Evolutionary conservation across 1,140 invertebrate genomes (phyloP).

Genomic region (Drosophila tropicalis): DNA sequence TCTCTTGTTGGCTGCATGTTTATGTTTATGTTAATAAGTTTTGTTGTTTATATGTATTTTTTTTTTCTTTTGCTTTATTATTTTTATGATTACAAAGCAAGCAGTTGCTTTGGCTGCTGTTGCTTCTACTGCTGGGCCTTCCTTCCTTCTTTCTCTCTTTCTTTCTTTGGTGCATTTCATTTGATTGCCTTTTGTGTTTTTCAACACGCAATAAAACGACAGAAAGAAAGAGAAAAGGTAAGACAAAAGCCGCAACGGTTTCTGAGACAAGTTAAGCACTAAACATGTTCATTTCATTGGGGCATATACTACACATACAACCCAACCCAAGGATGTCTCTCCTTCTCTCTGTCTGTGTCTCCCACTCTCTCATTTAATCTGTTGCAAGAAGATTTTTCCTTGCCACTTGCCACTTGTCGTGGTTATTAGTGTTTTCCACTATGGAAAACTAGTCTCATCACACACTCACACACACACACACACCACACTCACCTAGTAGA

Average conservation of each 20-base stretch:
- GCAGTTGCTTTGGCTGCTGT: conserved; percentile 11
- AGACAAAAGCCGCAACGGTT: conserved; percentile 34
- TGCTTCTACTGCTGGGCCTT: conserved; percentile 16
- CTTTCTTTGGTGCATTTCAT: conserved; percentile 58
- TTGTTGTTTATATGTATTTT: conserved; percentile 65
- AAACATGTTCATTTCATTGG: no score
- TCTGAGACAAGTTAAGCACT: conserved; percentile 29
- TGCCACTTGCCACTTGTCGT: conserved; percentile 41
- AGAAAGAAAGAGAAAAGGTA: conserved; percentile 29
- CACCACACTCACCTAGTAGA: conserved; percentile 23
- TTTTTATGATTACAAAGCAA: conserved; percentile 46
- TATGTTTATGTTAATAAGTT: conserved; percentile 78
- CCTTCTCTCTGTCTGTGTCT: not conserved
- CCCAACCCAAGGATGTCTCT: conserved; percentile 40
- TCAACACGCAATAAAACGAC: conserved; percentile 47
- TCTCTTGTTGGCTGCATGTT: conserved; percentile 55
- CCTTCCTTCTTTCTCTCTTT: conserved; percentile 63
- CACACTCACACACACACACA: not conserved
- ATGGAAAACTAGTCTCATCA: conserved; percentile 57
- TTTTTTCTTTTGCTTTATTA: conserved; percentile 23
- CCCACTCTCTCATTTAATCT: conserved; percentile 14
- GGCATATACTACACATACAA: no score
- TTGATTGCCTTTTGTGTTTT: conserved; percentile 52
- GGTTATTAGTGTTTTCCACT: conserved; percentile 38
- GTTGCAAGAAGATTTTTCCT: conserved; percentile 24